Percentiles rank a stretch among this genome's conserved stretches.
phyloP scores from a whole-genome alignment of 2,888 invertebrate species.

The Sussaba pulchella region DNA sequence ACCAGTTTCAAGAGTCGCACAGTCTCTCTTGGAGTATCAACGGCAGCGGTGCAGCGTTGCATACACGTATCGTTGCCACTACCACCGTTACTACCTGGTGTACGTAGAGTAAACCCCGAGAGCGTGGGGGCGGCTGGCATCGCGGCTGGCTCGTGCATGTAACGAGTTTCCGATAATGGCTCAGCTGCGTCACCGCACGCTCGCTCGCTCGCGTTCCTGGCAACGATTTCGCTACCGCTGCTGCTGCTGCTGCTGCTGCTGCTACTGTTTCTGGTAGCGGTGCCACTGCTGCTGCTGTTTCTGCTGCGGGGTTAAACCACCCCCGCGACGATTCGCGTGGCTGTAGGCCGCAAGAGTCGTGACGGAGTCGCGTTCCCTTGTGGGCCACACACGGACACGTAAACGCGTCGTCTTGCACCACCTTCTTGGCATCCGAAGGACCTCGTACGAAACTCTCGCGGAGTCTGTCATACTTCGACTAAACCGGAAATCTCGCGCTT shows the following conservation, averaged over 20 bases:
- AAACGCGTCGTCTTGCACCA: not conserved
- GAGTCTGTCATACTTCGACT: conserved; percentile 20
- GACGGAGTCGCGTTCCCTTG: conserved; percentile 50
- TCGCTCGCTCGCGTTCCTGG: conserved; percentile 60
- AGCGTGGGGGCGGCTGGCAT: conserved; percentile 73
- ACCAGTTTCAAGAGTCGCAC: conserved; percentile 36
- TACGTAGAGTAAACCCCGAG: conserved; percentile 47
- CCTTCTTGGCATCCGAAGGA: not conserved
- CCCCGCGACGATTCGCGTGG: conserved; percentile 38
- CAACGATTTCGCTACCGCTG: conserved; percentile 59
- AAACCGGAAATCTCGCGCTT: conserved; percentile 46
- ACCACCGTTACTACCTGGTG: not conserved
- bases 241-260: conserved; percentile 3
- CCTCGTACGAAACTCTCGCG: conserved; percentile 29
- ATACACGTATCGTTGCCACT: not conserved
- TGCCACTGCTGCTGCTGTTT: conserved; percentile 4
- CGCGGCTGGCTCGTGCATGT: conserved; percentile 81
- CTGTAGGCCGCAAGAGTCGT: conserved; percentile 64
- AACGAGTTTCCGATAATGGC: conserved; percentile 84
- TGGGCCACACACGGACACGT: conserved; percentile 1
- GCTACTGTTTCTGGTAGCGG: not conserved
- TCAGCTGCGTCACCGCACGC: conserved; percentile 79
- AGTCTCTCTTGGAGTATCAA: conserved; percentile 24
- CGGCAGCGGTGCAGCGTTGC: not conserved
- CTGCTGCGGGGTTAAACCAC: conserved; percentile 59